phyloP scores from a whole-genome alignment of 1,140 invertebrate species.

The Asbolus verrucosus region DNA sequence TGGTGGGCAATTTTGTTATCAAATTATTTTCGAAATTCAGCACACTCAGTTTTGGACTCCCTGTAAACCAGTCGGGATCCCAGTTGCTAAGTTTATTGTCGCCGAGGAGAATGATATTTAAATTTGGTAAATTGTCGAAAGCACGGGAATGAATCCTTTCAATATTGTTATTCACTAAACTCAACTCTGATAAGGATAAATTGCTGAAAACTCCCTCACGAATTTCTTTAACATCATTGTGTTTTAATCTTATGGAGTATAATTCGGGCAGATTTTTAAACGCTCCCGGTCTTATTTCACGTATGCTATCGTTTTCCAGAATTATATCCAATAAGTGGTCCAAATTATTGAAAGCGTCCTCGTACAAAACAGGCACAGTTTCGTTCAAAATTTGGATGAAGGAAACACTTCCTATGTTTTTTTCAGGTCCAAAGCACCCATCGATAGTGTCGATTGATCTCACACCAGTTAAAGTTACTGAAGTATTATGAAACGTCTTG shows the following conservation, averaged over 20 bases:
- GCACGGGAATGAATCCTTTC: slow-evolving; percentile 57
- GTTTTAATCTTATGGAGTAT: slow-evolving; percentile 55
- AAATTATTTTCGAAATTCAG: slow-evolving; percentile 60
- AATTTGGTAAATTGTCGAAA: slow-evolving; percentile 60
- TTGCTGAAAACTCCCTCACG: slow-evolving; percentile 60
- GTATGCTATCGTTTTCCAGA: slow-evolving; percentile 58
- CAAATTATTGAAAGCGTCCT: slow-evolving; percentile 58
- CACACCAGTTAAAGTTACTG: slow-evolving; percentile 57
- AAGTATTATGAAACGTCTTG: slow-evolving; percentile 56
- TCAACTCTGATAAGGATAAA: slow-evolving; percentile 56
- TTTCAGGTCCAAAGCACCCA: slow-evolving; percentile 60
- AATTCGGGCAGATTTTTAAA: slow-evolving; percentile 59
- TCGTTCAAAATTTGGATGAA: slow-evolving; percentile 60
- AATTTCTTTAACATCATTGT: slow-evolving; percentile 58
- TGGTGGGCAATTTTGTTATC: slow-evolving; percentile 54
- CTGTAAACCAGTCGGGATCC: slow-evolving; percentile 59
- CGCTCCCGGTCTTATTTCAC: slow-evolving; percentile 57
- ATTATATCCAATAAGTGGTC: slow-evolving; percentile 58
- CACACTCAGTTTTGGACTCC: slow-evolving; percentile 56
- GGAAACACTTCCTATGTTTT: slow-evolving; percentile 56
- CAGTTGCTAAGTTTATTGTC: slow-evolving; percentile 58
- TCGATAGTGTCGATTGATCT: slow-evolving; percentile 56
- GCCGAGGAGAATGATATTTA: slow-evolving; percentile 57
- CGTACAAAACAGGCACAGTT: slow-evolving; percentile 58
- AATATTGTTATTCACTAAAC: slow-evolving; percentile 59